These are phyloP conservation scores for Prosopocoilus inquinatus DNA, from an alignment of 2,888 invertebrate species.

Conservation along the genomic window DNA sequence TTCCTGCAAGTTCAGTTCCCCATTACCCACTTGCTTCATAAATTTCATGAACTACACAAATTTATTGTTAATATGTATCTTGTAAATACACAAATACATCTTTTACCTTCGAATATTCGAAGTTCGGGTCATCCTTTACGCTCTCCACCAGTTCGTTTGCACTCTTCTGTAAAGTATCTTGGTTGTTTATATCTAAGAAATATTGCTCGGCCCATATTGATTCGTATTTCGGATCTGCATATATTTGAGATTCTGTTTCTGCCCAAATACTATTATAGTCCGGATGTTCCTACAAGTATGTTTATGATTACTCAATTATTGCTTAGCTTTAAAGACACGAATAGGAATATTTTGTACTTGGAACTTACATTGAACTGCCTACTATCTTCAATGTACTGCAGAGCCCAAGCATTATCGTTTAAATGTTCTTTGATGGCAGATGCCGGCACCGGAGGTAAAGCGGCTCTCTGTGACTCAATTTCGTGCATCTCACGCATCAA, in stretches of 20 bases:
- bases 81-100: conserved; percentile 2
- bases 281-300: conserved; percentile 39
- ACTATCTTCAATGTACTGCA: conserved; percentile 55
- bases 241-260: conserved; percentile 57
- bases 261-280: conserved; percentile 59
- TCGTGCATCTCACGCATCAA: conserved; percentile 80
- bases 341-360: background rate
- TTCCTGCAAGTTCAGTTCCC: conserved; percentile 59
- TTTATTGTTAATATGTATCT: background rate
- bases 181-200: conserved; percentile 6
- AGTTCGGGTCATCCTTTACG: conserved; percentile 62
- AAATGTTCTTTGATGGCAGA: conserved; percentile 51
- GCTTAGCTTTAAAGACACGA: too few species aligned
- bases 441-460: conserved; percentile 52
- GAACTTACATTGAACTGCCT: conserved; percentile 50
- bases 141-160: conserved; percentile 60
- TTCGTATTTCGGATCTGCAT: conserved; percentile 24
- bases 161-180: conserved; percentile 53
- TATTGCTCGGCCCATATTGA: conserved; percentile 20
- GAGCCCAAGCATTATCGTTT: conserved; percentile 55
- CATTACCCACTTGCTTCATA: conserved; percentile 74
- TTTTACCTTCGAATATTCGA: conserved; percentile 67
- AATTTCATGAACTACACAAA: conserved; percentile 74
- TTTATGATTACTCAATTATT: background rate
- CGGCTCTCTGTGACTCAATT: conserved; percentile 58